Evolutionary conservation across 2,113 vertebrate genomes (phyloP), one percentile per base, ranked within the genome.

Genomic region (Ictidomys tridecemlineatus): DNA sequence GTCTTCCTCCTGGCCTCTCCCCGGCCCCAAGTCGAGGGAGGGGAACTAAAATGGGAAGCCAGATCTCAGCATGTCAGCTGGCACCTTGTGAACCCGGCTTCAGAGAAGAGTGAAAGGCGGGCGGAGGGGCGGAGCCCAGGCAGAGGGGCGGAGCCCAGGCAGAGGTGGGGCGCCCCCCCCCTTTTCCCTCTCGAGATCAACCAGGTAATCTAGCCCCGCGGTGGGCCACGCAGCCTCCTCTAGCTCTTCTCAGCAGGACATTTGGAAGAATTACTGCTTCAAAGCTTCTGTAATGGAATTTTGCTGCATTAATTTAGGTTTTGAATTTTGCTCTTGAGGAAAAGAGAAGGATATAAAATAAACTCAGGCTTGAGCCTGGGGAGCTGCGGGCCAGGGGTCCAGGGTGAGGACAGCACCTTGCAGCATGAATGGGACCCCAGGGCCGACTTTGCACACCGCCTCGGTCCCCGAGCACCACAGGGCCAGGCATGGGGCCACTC

Each of bases 401-500:
- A 22, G 34, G 7, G 9, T 13, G n/a, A 20, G 6, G 37, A 51
- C 16, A 32, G 2, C 1, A 1, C 26, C 26, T 34, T 1, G 28
- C 24, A 9, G 22, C 2, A 5, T 24, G 8, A 56, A 1, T 13
- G 42, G 8, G 69, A 1, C 20, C 4, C 0, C 70, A 22, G 0
- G 11, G 51, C 32, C 2, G 10, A 4, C 34, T 84, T 56, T 9
- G 61, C 63, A 53, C 48, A 51, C 48, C 48, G 2, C 56, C 42
- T 5, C 2, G 26, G 24, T 1, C 22, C 0, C 4, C 45, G 32
- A 17, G 24, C 51, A 28, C 17, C 28, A 0, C 0, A 8, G 77
- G 22, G 26, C 85, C 65, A 14, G 34, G 24, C 39, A 4, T 0
- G 10, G 6, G 24, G 4, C n/a, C 61, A 28, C 1, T 20, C 13